Evolutionary conservation across 2,888 invertebrate genomes (phyloP), one percentile per base, ranked within the genome.

Genomic region (Chaitophorus viminalis): DNA sequence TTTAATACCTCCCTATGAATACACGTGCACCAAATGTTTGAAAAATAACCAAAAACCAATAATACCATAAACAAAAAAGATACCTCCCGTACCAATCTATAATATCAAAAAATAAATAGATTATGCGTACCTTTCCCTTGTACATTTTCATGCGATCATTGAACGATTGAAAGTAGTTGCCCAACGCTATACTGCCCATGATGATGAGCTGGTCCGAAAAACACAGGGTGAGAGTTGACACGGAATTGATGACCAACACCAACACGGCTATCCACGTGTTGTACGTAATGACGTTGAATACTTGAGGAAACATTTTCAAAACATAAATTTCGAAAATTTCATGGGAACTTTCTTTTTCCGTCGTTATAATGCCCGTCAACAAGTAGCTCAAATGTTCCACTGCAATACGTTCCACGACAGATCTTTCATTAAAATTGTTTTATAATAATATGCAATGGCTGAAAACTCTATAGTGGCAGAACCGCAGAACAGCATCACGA

Each of bases 151-250:
- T 65, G 31, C 87, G 76, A 3, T 81, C 36, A 29, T 89, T 89
- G 25, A 89, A 89, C 11, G 74, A 46, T 33, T 89, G 31, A 77
- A 89, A 89, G 65, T 89, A 89, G 52, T 89, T 89, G 39, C 85
- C 88, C n/a, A 89, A n/a, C 21, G 89, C 88, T 75, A 89, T 65
- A 36, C 89, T 89, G 18, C 88, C 82, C 86, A 89, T 89, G n/a
- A 89, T 89, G 33, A 89, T 86, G 11, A 89, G 54, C 29, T 89
- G 89, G 33, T 89, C 89, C 4, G 88, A 79, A 36, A 89, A 89
- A 65, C 89, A 89, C 18, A 89, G 88, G 6, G 89, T 88, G 18
- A 89, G 76, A 72, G 85, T 88, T 2, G 89, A 88, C 17, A 89
- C 79, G 18, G 89, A 88, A 81, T 89, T 89, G 29, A 89, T 74